A percentile compares a stretch with the other conserved stretches of the same genome.
Conservation (phyloP, 1,140 invertebrate species). For the Lasaia peninsularis region DNA sequence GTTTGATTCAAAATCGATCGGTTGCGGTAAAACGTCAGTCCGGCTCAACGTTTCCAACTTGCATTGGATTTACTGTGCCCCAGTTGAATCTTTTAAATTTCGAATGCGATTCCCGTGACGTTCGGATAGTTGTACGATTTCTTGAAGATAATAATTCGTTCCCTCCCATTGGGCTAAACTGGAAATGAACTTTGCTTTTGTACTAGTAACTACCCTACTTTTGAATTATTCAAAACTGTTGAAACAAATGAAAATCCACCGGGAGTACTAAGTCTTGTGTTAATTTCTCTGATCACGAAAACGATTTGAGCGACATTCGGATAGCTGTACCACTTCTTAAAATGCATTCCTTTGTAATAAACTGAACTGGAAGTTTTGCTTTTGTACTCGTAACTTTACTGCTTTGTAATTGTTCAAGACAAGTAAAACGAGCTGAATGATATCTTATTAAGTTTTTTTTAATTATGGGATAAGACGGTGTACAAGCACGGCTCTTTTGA, state of each 20-base stretch:
- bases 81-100: slow-evolving; percentile 49
- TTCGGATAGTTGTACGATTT: slow-evolving; percentile 19
- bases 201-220: neutral
- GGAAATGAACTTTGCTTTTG: slow-evolving; percentile 9
- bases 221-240: slow-evolving; percentile 1
- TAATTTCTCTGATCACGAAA: slow-evolving; percentile 20
- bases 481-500: too few relatives aligned
- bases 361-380: slow-evolving; percentile 1
- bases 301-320: slow-evolving; percentile 18
- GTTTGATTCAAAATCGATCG: slow-evolving; percentile 48
- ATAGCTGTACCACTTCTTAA: slow-evolving; percentile 16
- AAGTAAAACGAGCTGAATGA: neutral
- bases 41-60: slow-evolving; percentile 33
- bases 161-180: slow-evolving; percentile 9
- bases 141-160: slow-evolving; percentile 19
- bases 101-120: slow-evolving; percentile 27
- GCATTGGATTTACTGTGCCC: slow-evolving; percentile 37
- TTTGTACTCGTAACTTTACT: slow-evolving; percentile 1
- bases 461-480: too few relatives aligned
- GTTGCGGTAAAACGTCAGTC: slow-evolving; percentile 36
- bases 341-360: slow-evolving; percentile 4
- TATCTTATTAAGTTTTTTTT: too few relatives aligned
- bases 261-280: neutral
- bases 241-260: neutral
- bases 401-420: neutral